A percentile compares a stretch with the other conserved stretches of the same genome.
Evolutionary conservation across 1,140 invertebrate genomes (phyloP).

Genomic region (Cotesia chilonis): DNA sequence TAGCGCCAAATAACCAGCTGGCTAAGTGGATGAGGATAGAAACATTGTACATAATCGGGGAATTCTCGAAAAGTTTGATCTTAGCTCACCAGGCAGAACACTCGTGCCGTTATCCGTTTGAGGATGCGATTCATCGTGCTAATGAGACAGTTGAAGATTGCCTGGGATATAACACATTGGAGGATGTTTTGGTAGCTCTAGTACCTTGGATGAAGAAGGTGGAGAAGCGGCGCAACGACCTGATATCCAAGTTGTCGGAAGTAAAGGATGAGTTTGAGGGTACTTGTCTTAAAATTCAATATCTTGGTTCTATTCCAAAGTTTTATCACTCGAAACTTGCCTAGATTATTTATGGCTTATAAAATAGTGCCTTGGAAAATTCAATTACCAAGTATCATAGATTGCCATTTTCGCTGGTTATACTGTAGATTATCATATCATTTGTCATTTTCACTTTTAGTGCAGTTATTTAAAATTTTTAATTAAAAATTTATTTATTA

Average conservation of each 20-base stretch:
- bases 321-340: neutral
- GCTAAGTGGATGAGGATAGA: conserved; percentile 49
- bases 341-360: neutral
- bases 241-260: conserved; percentile 45
- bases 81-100: conserved; percentile 48
- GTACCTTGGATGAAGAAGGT: conserved; percentile 52
- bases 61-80: conserved; percentile 52
- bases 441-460: too few species aligned
- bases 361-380: neutral
- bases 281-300: conserved; percentile 27
- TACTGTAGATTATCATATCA: too few species aligned
- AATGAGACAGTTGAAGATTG: conserved; percentile 56
- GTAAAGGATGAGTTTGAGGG: conserved; percentile 54
- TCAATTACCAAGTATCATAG: too few species aligned
- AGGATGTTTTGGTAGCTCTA: conserved; percentile 40
- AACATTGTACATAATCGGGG: conserved; percentile 51
- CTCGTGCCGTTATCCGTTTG: conserved; percentile 42
- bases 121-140: conserved; percentile 46
- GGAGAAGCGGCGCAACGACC: conserved; percentile 33
- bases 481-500: neutral
- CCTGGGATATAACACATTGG: conserved; percentile 50
- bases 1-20: conserved; percentile 45
- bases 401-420: too few species aligned
- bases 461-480: too few species aligned
- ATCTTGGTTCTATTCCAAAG: too few species aligned